Conservation (phyloP, 2,888 invertebrate genomes). For the Aelia acuminata region DNA sequence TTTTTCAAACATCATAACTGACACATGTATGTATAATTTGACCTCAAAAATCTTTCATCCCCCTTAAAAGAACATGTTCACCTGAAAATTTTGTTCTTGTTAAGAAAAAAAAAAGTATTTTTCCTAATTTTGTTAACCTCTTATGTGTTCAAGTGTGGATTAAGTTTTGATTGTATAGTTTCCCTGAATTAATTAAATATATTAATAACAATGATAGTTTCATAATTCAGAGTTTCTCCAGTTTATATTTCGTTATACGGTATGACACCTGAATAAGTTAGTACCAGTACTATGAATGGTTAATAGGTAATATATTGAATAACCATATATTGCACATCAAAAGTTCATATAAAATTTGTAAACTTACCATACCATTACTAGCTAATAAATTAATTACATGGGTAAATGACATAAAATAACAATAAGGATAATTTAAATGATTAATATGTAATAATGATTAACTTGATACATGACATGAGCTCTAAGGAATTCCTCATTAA, state of each 20-base stretch:
- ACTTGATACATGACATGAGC: background rate
- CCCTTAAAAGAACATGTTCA: background rate
- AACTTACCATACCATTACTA: background rate
- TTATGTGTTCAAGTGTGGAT: too few relatives aligned
- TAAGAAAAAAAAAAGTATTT: background rate
- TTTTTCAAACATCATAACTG: too few relatives aligned
- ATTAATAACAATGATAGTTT: background rate
- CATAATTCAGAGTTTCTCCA: background rate
- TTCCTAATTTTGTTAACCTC: background rate
- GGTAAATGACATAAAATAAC: background rate
- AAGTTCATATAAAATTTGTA: background rate
- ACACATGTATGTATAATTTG: too few relatives aligned
- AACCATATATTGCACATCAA: conserved; percentile 13
- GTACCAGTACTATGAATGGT: background rate
- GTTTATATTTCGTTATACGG: background rate
- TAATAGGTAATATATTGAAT: background rate
- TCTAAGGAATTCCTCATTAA: background rate
- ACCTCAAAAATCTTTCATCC: too few relatives aligned
- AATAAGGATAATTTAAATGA: too few relatives aligned
- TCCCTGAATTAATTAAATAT: background rate
- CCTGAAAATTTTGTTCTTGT: background rate
- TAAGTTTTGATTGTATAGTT: background rate
- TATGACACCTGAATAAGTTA: background rate
- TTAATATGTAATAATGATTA: too few relatives aligned
- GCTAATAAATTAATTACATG: background rate